Percentiles rank a stretch among this genome's conserved stretches.
Conservation (phyloP, 35 echinoderm and acorn worm genomes). For the Acanthaster planci region DNA sequence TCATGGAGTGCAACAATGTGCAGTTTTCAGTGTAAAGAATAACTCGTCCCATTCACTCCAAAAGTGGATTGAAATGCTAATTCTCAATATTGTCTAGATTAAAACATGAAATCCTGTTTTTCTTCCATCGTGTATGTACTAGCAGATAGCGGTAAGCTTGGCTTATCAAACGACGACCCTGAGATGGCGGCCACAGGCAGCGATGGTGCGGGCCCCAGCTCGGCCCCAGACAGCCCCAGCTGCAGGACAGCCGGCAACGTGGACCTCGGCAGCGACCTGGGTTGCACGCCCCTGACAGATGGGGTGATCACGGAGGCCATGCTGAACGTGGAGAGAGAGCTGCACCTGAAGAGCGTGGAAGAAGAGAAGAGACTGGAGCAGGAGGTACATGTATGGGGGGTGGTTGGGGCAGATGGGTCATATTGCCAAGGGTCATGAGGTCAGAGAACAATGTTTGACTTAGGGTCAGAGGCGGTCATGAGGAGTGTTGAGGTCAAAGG, state of each 20-base stretch:
- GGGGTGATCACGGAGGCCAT: conserved; percentile 63
- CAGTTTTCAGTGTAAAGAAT: too few species aligned
- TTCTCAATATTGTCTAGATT: too few species aligned
- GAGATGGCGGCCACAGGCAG: conserved; percentile 1
- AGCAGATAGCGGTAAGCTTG: neutral
- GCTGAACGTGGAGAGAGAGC: conserved; percentile 59
- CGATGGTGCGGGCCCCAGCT: neutral
- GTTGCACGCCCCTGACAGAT: neutral
- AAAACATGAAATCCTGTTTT: neutral
- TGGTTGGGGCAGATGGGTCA: neutral
- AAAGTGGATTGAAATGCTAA: too few species aligned
- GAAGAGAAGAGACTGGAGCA: conserved; percentile 63
- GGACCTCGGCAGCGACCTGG: conserved; percentile 9
- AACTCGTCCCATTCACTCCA: too few species aligned
- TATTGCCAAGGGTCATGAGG: too few species aligned
- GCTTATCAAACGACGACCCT: neutral
- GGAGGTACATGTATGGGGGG: conserved; percentile 59
- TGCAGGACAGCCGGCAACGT: neutral
- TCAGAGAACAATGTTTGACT: neutral
- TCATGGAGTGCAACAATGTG: too few species aligned
- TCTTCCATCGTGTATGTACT: neutral
- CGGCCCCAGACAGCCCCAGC: conserved; percentile 1
- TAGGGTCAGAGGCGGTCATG: too few species aligned
- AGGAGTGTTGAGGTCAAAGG: too few species aligned
- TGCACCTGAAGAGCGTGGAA: conserved; percentile 29